Evolutionary conservation across 2,113 vertebrate species (phyloP).

Genomic region (Dromaius novaehollandiae): DNA sequence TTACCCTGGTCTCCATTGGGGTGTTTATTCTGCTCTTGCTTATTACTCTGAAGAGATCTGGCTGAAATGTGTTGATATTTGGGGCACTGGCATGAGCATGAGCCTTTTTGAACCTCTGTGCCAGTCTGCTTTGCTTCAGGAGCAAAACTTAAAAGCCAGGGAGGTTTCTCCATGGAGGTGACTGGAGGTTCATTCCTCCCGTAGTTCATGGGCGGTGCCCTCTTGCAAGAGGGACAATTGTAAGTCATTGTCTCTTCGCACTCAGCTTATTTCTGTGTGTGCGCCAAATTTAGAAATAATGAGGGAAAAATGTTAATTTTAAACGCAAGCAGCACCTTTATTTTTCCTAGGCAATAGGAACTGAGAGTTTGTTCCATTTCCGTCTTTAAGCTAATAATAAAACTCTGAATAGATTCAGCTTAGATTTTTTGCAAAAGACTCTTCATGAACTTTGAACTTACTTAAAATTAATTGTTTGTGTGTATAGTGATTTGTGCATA

Average conservation of each 20-base stretch:
- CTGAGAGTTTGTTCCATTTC: neutral
- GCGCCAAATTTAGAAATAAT: neutral
- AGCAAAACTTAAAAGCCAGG: neutral
- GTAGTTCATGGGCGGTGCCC: rapidly evolving
- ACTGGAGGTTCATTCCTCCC: neutral
- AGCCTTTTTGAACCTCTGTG: neutral
- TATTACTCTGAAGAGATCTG: neutral
- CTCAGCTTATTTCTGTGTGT: neutral
- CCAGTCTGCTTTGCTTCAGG: rapidly evolving
- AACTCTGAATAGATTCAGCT: neutral
- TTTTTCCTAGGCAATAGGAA: neutral
- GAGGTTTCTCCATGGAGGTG: neutral
- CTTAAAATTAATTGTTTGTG: neutral
- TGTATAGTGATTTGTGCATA: neutral
- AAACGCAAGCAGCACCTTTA: neutral
- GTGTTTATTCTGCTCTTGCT: neutral
- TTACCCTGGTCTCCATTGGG: neutral
- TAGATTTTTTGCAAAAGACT: neutral
- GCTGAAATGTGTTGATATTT: neutral
- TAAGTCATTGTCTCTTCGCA: neutral
- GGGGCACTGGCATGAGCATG: neutral
- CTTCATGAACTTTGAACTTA: neutral
- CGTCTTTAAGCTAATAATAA: neutral
- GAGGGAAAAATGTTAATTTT: neutral
- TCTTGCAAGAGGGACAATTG: neutral